Conservation (phyloP, 2,113 vertebrate species). For the Ptychochromis oligacanthus region DNA sequence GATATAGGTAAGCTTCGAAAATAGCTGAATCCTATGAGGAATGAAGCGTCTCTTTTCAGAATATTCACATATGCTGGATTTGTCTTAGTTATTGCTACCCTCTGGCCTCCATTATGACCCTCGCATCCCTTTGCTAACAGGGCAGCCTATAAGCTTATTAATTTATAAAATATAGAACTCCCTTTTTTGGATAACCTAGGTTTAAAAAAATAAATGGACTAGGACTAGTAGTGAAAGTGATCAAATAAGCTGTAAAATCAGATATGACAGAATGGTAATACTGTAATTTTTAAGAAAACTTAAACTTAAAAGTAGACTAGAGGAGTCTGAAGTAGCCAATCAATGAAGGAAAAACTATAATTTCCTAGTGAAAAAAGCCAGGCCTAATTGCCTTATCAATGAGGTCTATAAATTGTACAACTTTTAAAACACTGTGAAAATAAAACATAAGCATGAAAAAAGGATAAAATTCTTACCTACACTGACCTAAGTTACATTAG, state of each 20-base stretch:
- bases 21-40: constrained; percentile 41
- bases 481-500: background rate
- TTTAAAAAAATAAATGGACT: background rate
- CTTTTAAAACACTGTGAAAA: constrained; percentile 12
- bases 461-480: background rate
- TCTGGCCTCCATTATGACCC: constrained; percentile 36
- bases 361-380: constrained; percentile 58
- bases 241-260: background rate
- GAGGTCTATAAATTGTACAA: constrained; percentile 58
- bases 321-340: constrained; percentile 55
- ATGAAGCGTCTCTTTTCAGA: constrained; percentile 24
- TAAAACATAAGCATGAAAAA: background rate
- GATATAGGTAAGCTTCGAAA: constrained; percentile 58
- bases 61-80: constrained; percentile 29
- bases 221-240: background rate
- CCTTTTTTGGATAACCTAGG: background rate
- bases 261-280: background rate
- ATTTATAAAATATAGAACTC: background rate
- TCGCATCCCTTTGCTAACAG: constrained; percentile 7
- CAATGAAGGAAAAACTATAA: constrained; percentile 29
- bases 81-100: constrained; percentile 53
- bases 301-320: background rate
- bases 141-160: background rate
- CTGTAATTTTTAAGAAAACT: constrained; percentile 2
- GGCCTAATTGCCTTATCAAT: constrained; percentile 68